Evolutionary conservation across 2,113 vertebrate genomes (phyloP).

Genomic region (Ellobius talpinus): DNA sequence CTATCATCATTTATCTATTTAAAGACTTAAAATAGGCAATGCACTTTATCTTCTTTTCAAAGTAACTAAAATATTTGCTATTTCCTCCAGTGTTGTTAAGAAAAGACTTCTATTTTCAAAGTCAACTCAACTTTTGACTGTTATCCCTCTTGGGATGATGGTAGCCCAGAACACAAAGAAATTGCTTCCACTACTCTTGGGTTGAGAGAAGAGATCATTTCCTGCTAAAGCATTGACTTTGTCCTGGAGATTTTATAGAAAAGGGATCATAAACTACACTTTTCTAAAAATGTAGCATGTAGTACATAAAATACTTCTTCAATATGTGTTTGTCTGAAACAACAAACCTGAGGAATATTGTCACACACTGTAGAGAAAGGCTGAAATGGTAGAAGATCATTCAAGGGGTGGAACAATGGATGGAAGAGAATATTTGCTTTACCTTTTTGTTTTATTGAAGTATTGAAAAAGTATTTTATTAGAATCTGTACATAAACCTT

Average conservation of each 20-base stretch:
- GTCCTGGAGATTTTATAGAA: not conserved
- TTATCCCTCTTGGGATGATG: not conserved
- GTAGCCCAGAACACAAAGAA: not conserved
- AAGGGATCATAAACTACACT: not conserved
- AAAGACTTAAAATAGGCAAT: not conserved
- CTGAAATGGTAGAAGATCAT: not conserved
- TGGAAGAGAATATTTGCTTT: not conserved
- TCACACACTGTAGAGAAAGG: not conserved
- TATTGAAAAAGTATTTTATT: not conserved
- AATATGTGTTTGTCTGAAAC: not conserved
- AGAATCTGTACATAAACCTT: not conserved
- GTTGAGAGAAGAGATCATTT: not conserved
- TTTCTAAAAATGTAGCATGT: not conserved
- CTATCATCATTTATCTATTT: not conserved
- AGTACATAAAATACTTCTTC: not conserved
- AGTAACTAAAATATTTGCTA: not conserved
- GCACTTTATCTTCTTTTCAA: not conserved
- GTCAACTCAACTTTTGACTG: not conserved
- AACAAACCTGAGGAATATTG: not conserved
- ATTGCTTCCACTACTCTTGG: not conserved
- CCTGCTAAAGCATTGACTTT: not conserved
- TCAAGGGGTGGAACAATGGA: too few relatives aligned
- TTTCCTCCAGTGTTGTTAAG: not conserved
- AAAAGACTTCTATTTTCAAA: not conserved
- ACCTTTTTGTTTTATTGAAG: slow-evolving; percentile 5